Base-by-base conservation (phyloP, 2,113 vertebrate genomes). In the Istiophorus platypterus region DNA sequence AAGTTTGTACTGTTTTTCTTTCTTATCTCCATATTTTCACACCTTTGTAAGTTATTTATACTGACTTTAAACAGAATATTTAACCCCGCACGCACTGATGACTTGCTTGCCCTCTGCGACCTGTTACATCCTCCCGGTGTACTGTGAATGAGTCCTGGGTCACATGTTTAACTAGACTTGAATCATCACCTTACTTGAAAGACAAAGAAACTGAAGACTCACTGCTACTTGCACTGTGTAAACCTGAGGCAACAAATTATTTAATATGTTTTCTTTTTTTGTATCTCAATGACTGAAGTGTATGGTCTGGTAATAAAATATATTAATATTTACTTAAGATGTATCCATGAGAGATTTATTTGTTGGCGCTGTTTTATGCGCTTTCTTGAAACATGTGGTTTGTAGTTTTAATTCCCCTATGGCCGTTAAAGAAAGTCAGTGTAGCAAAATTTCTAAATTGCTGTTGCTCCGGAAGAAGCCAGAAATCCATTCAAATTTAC, bases 251-350 rank as follows among this genome's bases (percentile, higher is more conserved):
- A 37, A 63, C 24, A 15, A 18, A 26, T 75, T 12, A 34, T 73
- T 78, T 78, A 65, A 15, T 72, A 31, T 63, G 59, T 39, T 72
- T 86, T 80, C 82, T 85, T 39, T 72, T 86, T 80, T 84, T 85
- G 59, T 89, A 84, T 81, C 15, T 79, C 37, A 81, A 76, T 52
- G 14, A 62, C 2, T 74, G 54, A 84, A 45, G 54, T 81, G 57
- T 76, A 57, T 54, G 12, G 45, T 74, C 72, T 73, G 70, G n/a
- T 49, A 88, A 78, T 88, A 84, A 89, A 91, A 70, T 77, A 51
- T 82, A 57, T 84, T n/a, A 66, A 58, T 74, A 61, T 62, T 56
- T 27, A 77, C 8, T 26, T 10, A 20, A 42, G 6, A 45, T 7
- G 0, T 58, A 2, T 13, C 1, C 8, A 24, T 64, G 24, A 39